Percentiles rank a stretch among this genome's conserved stretches.
These are phyloP conservation scores for Empis stercorea DNA, from an alignment of 2,888 invertebrate species.

Conservation along the genomic window DNA sequence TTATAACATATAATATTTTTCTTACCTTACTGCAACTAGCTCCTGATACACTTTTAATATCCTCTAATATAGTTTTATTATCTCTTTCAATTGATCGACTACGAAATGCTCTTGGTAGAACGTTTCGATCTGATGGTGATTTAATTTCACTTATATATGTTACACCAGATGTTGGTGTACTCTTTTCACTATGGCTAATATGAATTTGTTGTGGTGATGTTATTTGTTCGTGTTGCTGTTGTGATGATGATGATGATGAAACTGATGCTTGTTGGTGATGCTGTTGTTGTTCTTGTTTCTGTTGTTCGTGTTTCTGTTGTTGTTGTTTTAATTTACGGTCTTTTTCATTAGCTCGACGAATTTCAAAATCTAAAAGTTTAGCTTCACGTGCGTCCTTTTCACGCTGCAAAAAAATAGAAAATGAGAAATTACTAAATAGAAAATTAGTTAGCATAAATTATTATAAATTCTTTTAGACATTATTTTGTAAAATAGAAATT, in stretches of 20 bases:
- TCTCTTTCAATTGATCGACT: slow-evolving; percentile 32
- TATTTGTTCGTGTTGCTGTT: background rate
- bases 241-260: background rate
- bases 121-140: slow-evolving; percentile 20
- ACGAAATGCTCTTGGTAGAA: slow-evolving; percentile 31
- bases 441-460: too few relatives aligned
- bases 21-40: slow-evolving; percentile 9
- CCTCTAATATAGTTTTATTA: slow-evolving; percentile 4
- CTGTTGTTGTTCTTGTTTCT: slow-evolving; percentile 13
- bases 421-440: too few relatives aligned
- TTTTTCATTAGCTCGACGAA: slow-evolving; percentile 34
- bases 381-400: slow-evolving; percentile 36
- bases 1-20: background rate
- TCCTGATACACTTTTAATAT: background rate
- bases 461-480: too few relatives aligned
- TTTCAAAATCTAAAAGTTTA: slow-evolving; percentile 35
- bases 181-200: slow-evolving; percentile 16
- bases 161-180: slow-evolving; percentile 20
- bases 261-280: background rate
- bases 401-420: slow-evolving; percentile 24
- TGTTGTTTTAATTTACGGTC: slow-evolving; percentile 30
- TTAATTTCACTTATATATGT: slow-evolving; percentile 11
- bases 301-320: slow-evolving; percentile 16
- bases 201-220: background rate
- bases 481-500: too few relatives aligned